Evolutionary conservation across 1,140 invertebrate genomes (phyloP), one percentile per base, ranked within the genome.

Genomic region (Diabrotica undecimpunctata): DNA sequence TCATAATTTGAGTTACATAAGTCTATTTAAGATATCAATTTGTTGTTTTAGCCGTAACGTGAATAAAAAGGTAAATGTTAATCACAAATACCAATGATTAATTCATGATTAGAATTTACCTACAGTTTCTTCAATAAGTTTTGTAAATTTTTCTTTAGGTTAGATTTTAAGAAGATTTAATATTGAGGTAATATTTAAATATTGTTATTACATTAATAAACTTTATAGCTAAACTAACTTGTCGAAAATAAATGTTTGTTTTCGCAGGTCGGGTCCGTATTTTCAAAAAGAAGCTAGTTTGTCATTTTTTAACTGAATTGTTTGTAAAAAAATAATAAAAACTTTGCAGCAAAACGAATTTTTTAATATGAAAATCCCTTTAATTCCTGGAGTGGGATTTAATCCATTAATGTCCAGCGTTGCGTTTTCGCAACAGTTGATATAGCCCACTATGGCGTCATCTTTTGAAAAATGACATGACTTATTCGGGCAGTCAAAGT

Each of bases 171-270:
- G 52, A 13, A 62, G 61, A 62, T 62, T 62, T 62, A 54, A 54
- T 62, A 62, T 54, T 62, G 53, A 66, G 50, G 53, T 63, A 66
- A 69, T 64, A 60, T 63, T 64, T 67, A 61, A 65, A 69, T 62
- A 60, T 69, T 69, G 67, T 69, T 69, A 69, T 61, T 69, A 66
- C 67, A 69, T 69, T 66, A 58, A 69, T 69, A 69, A 57, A 63
- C 61, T 69, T 69, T 66, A 69, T 69, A 66, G 62, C 58, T 62
- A 62, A 14, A 14, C n/a, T 57, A 25, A 64, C 50, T 57, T 56
- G 62, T 39, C 41, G 50, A 56, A 12, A 58, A 52, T 57, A 50
- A 39, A 54, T 11, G 10, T 14, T 64, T 64, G 12, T 64, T 58
- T 57, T 56, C 37, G 55, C 54, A 56, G 39, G 54, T 64, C 35